Evolutionary conservation across 2,113 vertebrate genomes (phyloP).

Genomic region (Bufo bufo): DNA sequence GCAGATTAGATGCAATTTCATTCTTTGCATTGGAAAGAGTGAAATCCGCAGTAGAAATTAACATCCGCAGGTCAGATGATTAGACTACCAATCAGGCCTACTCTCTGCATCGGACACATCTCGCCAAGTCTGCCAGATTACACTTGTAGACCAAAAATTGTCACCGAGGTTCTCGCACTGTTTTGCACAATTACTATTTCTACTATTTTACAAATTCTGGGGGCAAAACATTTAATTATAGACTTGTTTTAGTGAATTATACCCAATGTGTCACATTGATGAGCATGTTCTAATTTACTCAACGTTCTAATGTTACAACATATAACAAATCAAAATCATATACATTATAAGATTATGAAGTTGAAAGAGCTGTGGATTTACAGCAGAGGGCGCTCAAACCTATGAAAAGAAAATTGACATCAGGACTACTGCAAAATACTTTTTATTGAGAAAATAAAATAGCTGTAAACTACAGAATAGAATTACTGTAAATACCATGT

Average conservation of each 20-base stretch:
- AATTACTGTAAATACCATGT: slow-evolving; percentile 5
- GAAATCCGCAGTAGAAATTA: too few relatives aligned
- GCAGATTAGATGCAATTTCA: too few relatives aligned
- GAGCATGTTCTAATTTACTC: background rate
- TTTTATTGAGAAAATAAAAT: slow-evolving; percentile 13
- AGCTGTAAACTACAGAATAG: slow-evolving; percentile 4
- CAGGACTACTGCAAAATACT: background rate
- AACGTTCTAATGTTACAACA: background rate
- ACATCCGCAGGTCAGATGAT: too few relatives aligned
- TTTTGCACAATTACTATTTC: background rate
- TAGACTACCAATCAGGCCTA: too few relatives aligned
- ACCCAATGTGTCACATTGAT: background rate
- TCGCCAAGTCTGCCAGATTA: background rate
- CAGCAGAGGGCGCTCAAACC: slow-evolving; percentile 64
- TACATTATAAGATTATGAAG: background rate
- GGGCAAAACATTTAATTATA: background rate
- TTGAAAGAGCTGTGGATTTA: background rate
- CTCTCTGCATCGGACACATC: background rate
- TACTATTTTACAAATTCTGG: background rate
- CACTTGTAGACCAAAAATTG: background rate
- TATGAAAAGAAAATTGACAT: slow-evolving; percentile 45
- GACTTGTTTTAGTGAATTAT: background rate
- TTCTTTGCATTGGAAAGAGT: too few relatives aligned
- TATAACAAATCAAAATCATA: background rate
- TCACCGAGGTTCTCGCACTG: too few relatives aligned